These are phyloP conservation scores for Megaustenia siamemsis DNA, from an alignment of 2,888 invertebrate genomes.

Conservation along the genomic window DNA sequence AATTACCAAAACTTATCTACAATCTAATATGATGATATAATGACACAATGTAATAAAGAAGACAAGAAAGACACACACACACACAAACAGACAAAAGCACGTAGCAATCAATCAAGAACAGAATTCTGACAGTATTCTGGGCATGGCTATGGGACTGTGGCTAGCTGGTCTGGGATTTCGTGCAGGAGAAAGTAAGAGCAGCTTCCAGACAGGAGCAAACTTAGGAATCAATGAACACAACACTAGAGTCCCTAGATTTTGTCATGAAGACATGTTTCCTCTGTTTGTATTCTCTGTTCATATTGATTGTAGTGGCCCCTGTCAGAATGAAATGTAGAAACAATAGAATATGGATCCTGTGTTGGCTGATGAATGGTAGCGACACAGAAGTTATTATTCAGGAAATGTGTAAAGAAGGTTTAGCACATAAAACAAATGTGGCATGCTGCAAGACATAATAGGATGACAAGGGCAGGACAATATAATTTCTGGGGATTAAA, in stretches of 20 bases:
- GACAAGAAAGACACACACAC: conserved; percentile 44
- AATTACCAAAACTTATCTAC: too few relatives aligned
- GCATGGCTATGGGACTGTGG: conserved; percentile 46
- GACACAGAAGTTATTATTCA: conserved; percentile 42
- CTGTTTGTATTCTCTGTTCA: conserved; percentile 45
- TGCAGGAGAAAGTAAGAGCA: conserved; percentile 30
- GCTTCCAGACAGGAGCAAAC: conserved; percentile 46
- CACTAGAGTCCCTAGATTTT: conserved; percentile 40
- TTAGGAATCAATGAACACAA: conserved; percentile 46
- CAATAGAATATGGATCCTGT: conserved; percentile 31
- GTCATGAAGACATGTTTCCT: conserved; percentile 47
- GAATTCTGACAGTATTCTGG: conserved; percentile 36
- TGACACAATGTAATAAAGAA: conserved; percentile 48
- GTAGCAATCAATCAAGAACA: conserved; percentile 46
- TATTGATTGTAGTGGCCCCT: conserved; percentile 9
- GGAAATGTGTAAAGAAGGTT: conserved; percentile 35
- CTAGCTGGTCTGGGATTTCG: conserved; percentile 45
- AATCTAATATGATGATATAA: too few relatives aligned
- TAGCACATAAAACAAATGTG: background rate
- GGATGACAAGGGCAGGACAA: background rate
- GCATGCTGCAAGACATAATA: conserved; percentile 23
- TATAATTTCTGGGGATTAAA: background rate
- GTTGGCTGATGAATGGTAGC: conserved; percentile 9
- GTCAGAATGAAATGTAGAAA: conserved; percentile 9
- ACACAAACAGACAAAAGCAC: conserved; percentile 29